A percentile compares a stretch with the other conserved stretches of the same genome.
Evolutionary conservation across 2,888 invertebrate species (phyloP).

Genomic region (Spilosoma lubricipeda): DNA sequence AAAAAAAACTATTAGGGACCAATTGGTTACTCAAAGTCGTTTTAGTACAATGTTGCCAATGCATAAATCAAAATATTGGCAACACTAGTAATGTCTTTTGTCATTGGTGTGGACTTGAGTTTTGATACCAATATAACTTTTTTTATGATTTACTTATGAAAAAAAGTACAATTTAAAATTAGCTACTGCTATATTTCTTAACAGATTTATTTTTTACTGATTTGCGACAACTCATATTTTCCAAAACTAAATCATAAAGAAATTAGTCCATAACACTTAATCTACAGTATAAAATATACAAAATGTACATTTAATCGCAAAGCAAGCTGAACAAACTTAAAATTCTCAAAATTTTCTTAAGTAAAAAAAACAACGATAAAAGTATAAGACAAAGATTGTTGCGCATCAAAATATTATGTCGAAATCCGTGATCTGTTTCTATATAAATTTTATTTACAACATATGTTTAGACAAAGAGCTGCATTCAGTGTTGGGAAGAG

Average conservation of each 20-base stretch:
- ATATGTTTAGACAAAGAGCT: conserved; percentile 3
- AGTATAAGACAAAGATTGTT: conserved; percentile 35
- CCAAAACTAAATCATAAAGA: conserved; percentile 40
- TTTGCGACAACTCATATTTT: neutral
- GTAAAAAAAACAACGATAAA: conserved; percentile 36
- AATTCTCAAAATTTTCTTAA: conserved; percentile 42
- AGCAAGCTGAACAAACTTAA: conserved; percentile 43
- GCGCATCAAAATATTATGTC: conserved; percentile 39
- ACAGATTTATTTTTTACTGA: neutral
- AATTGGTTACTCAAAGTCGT: conserved; percentile 30
- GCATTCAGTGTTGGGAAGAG: neutral
- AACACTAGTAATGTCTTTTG: conserved; percentile 45
- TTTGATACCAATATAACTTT: conserved; percentile 27
- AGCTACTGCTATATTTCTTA: neutral
- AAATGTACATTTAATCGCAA: conserved; percentile 59
- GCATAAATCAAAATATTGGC: conserved; percentile 28
- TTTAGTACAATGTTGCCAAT: conserved; percentile 28
- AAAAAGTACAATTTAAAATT: conserved; percentile 7
- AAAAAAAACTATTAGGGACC: conserved; percentile 32
- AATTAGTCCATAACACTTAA: conserved; percentile 49
- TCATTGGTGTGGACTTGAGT: conserved; percentile 36
- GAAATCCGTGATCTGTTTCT: conserved; percentile 36
- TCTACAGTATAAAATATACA: conserved; percentile 62
- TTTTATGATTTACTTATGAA: conserved; percentile 43
- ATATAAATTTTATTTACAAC: conserved; percentile 39